A percentile compares a stretch with the other conserved stretches of the same genome.
These are phyloP conservation scores for Anthopleura xanthogrammica DNA, from an alignment of 92 coral and sea anemone genomes.

Conservation along the genomic window DNA sequence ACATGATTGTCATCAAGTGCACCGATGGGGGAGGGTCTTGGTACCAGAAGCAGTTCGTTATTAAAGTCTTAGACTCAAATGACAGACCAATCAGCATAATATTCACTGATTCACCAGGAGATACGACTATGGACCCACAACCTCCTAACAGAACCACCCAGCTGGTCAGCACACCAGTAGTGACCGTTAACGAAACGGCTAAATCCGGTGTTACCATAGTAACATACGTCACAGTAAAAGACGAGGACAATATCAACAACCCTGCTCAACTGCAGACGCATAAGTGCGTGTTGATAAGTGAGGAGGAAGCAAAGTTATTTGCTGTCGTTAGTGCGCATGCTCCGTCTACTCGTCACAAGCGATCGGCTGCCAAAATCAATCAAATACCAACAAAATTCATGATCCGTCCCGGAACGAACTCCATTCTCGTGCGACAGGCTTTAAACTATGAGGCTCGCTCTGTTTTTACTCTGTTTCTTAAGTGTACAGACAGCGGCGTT, in stretches of 20 bases:
- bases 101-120: constrained; percentile 59
- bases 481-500: constrained; percentile 63
- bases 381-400: constrained; percentile 51
- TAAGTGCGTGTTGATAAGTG: constrained; percentile 57
- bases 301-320: constrained; percentile 53
- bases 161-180: constrained; percentile 45
- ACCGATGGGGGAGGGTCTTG: constrained; percentile 62
- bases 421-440: constrained; percentile 47
- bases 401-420: constrained; percentile 70
- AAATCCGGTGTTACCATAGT: constrained; percentile 61
- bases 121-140: constrained; percentile 54
- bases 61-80: constrained; percentile 35
- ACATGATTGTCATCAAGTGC: constrained; percentile 45
- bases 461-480: constrained; percentile 19
- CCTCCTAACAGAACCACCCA: constrained; percentile 49
- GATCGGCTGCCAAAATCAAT: constrained; percentile 29
- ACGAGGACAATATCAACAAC: constrained; percentile 51
- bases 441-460: constrained; percentile 50
- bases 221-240: constrained; percentile 55
- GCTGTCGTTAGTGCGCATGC: constrained; percentile 48
- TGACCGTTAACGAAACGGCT: constrained; percentile 68
- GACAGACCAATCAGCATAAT: constrained; percentile 56
- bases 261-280: constrained; percentile 46
- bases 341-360: constrained; percentile 40
- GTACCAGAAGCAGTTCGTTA: too few relatives aligned